Conservation (phyloP, 2,888 invertebrate species). For the Ferrisia virgata region DNA sequence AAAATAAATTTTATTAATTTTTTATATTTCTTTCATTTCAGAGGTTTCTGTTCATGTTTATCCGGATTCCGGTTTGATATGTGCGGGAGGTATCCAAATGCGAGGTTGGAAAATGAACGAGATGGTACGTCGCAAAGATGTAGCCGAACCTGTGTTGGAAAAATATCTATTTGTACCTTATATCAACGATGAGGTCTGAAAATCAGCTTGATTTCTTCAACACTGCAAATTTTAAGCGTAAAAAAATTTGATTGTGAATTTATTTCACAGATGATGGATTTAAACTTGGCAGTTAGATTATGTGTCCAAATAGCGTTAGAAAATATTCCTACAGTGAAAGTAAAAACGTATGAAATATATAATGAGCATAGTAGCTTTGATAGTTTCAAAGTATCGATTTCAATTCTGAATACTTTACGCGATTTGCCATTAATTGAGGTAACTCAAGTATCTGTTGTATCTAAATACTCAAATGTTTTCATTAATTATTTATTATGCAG, state of each 20-base stretch:
- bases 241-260: background rate
- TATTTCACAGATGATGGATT: background rate
- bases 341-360: conserved; percentile 55
- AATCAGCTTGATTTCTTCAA: background rate
- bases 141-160: conserved; percentile 74
- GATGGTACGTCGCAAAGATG: conserved; percentile 66
- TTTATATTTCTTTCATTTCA: conserved; percentile 46
- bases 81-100: conserved; percentile 72
- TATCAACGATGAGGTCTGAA: conserved; percentile 48
- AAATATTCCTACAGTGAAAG: conserved; percentile 53
- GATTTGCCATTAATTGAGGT: background rate
- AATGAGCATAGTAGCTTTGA: background rate
- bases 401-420: background rate
- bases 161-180: conserved; percentile 71
- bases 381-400: background rate
- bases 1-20: too few species aligned
- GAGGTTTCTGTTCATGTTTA: conserved; percentile 54
- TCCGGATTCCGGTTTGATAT: conserved; percentile 54
- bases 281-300: background rate
- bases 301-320: conserved; percentile 52
- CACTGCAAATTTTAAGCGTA: background rate
- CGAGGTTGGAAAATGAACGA: conserved; percentile 72
- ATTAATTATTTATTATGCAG: background rate
- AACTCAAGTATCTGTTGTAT: background rate
- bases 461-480: background rate